phyloP scores from a whole-genome alignment of 2,888 invertebrate genomes.

The Parnassius smintheus region DNA sequence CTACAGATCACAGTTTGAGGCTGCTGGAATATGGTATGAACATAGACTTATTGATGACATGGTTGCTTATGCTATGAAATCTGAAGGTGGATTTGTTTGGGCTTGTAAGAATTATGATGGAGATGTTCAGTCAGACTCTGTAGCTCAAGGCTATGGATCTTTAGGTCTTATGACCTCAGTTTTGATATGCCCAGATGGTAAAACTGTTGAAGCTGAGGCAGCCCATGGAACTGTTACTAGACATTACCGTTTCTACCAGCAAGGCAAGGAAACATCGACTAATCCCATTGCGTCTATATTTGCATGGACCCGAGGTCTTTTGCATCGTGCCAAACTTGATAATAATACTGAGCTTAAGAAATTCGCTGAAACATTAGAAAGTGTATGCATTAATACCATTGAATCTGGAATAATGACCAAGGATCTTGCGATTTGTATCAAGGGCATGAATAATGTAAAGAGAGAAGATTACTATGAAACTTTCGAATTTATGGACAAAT shows the following conservation, averaged over 20 bases:
- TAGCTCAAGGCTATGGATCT: slow-evolving; percentile 98
- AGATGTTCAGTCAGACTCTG: slow-evolving; percentile 98
- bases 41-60: slow-evolving; percentile 99
- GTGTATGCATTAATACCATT: slow-evolving; percentile 96
- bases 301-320: slow-evolving; percentile 97
- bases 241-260: slow-evolving; percentile 92
- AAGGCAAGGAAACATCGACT: slow-evolving; percentile 99
- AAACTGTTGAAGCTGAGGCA: slow-evolving; percentile 98
- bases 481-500: slow-evolving; percentile 97
- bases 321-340: slow-evolving; percentile 97
- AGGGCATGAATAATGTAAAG: slow-evolving; percentile 91
- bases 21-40: slow-evolving; percentile 96
- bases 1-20: slow-evolving; percentile 92
- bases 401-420: slow-evolving; percentile 98
- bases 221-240: slow-evolving; percentile 98
- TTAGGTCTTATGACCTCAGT: slow-evolving; percentile 99
- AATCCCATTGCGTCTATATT: slow-evolving; percentile 99
- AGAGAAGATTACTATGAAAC: slow-evolving; percentile 96
- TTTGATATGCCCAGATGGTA: slow-evolving; percentile 97
- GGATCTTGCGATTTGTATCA: slow-evolving; percentile 98
- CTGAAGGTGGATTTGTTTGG: slow-evolving; percentile 99
- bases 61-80: slow-evolving; percentile 99
- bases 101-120: slow-evolving; percentile 99
- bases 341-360: slow-evolving; percentile 86
- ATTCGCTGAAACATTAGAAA: slow-evolving; percentile 93